These are phyloP conservation scores for Synergus itoensis DNA, from an alignment of 2,888 invertebrate genomes.

Conservation along the genomic window DNA sequence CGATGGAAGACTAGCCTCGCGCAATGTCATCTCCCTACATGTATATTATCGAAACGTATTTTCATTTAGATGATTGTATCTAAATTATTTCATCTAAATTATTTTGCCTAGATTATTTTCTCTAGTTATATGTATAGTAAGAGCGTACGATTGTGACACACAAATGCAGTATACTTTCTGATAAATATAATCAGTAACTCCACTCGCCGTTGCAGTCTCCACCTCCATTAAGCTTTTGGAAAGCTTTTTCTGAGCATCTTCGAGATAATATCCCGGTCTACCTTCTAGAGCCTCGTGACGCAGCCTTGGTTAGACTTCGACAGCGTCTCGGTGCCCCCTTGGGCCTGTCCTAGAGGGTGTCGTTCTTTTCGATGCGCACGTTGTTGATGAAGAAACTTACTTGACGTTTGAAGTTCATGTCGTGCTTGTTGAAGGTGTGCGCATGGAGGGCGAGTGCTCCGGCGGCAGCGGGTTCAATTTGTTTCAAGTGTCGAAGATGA, in stretches of 20 bases:
- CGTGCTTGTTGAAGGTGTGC: constrained; percentile 82
- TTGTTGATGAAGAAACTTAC: constrained; percentile 92
- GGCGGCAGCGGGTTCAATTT: constrained; percentile 73
- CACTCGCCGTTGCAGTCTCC: constrained; percentile 9
- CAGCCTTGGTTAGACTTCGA: constrained; percentile 11
- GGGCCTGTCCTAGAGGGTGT: constrained; percentile 65
- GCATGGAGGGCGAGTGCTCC: constrained; percentile 76
- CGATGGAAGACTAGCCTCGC: constrained; percentile 39
- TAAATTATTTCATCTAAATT: background rate
- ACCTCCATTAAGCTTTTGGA: constrained; percentile 1
- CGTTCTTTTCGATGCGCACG: constrained; percentile 88
- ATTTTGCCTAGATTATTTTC: background rate
- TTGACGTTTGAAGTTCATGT: constrained; percentile 88
- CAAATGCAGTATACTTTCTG: constrained; percentile 12
- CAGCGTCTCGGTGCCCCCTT: constrained; percentile 39
- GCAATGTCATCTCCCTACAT: constrained; percentile 41
- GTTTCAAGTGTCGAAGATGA: constrained; percentile 70
- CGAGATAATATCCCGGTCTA: constrained; percentile 20
- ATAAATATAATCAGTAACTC: background rate
- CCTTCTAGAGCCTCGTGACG: constrained; percentile 29
- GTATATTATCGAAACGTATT: constrained; percentile 37
- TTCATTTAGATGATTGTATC: background rate
- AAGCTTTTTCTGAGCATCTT: constrained; percentile 11
- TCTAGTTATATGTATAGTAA: background rate
- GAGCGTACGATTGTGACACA: constrained; percentile 15